phyloP scores from a whole-genome alignment of 2,797 vertebrate genomes.

The Synaphobranchus kaupii region DNA sequence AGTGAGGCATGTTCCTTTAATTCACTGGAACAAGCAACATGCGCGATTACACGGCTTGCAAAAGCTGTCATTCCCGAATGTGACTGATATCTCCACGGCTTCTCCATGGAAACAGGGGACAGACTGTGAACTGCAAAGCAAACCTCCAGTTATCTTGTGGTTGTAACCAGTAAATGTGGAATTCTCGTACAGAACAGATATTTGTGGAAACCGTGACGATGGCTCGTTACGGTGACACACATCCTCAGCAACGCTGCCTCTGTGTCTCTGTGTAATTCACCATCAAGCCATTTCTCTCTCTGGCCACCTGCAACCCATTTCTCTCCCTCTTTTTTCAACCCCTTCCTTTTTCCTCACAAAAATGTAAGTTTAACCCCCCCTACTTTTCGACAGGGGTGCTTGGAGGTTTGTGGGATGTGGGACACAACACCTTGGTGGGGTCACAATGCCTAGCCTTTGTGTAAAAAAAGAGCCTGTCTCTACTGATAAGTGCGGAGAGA shows the following conservation, averaged over 20 bases:
- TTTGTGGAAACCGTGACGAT: conserved; percentile 2
- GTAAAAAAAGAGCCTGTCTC: no score
- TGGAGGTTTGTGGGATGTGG: no score
- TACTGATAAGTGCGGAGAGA: no score
- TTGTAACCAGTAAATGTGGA: conserved; percentile 20
- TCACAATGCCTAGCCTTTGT: no score
- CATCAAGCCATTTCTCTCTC: neutral
- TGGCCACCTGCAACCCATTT: neutral
- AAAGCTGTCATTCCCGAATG: conserved; percentile 14
- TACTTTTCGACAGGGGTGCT: no score
- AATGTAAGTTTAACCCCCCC: no score
- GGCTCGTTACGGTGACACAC: neutral
- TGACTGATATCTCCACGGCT: neutral
- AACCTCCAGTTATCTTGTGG: neutral
- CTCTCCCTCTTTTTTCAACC: neutral
- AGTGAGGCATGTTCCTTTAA: conserved; percentile 11
- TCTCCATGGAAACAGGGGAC: neutral
- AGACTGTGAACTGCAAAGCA: neutral
- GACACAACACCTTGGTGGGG: no score
- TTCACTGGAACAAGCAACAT: conserved; percentile 1
- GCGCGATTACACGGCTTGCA: conserved; percentile 16
- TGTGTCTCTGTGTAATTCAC: neutral
- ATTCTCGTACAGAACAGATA: neutral
- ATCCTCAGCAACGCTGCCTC: neutral
- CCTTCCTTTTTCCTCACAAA: neutral